Evolutionary conservation across 2,888 invertebrate genomes (phyloP).

Genomic region (Acheta domesticus): DNA sequence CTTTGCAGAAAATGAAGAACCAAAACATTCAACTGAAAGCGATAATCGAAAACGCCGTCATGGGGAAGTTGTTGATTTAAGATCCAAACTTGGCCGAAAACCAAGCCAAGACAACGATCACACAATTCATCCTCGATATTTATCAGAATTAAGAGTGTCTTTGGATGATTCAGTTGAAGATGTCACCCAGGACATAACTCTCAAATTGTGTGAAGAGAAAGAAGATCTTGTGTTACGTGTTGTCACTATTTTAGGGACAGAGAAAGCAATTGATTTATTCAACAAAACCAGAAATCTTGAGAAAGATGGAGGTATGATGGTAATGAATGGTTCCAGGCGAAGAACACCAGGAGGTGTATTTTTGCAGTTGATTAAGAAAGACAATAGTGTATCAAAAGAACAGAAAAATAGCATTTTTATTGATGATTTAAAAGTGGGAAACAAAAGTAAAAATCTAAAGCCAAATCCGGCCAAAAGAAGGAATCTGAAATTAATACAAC

Average conservation of each 20-base stretch:
- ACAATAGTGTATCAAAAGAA: constrained; percentile 62
- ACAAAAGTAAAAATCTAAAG: no score
- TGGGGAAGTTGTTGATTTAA: neutral
- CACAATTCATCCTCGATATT: neutral
- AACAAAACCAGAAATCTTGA: constrained; percentile 77
- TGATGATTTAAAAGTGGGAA: no score
- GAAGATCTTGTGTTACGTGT: constrained; percentile 66
- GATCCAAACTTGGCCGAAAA: neutral
- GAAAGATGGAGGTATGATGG: constrained; percentile 80
- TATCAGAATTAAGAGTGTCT: constrained; percentile 54
- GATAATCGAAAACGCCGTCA: neutral
- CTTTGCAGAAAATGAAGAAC: neutral
- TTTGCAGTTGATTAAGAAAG: constrained; percentile 73
- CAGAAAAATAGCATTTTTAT: constrained; percentile 48
- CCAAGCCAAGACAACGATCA: neutral
- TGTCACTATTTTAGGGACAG: constrained; percentile 67
- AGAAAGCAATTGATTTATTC: constrained; percentile 69
- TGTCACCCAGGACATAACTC: constrained; percentile 67
- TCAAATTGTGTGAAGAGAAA: constrained; percentile 70
- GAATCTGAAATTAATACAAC: no score
- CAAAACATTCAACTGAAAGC: neutral
- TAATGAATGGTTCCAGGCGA: constrained; percentile 73
- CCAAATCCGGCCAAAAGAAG: no score
- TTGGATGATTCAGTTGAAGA: constrained; percentile 55
- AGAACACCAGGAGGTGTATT: constrained; percentile 85